Evolutionary conservation across 2,797 vertebrate genomes (phyloP).

Genomic region (Paramormyrops hopkinsi): DNA sequence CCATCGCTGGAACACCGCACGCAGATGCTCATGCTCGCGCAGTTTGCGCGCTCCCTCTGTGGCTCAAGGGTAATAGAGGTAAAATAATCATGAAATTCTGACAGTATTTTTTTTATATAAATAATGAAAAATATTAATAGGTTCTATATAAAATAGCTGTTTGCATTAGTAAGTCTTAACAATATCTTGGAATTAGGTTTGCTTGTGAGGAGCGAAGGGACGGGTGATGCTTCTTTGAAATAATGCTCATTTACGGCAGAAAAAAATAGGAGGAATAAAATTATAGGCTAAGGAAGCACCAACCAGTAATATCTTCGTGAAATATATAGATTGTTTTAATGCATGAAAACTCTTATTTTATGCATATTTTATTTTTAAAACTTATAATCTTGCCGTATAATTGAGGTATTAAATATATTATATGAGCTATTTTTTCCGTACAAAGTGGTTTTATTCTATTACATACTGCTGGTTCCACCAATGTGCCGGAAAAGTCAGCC

Average conservation of each 20-base stretch:
- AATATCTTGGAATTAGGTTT: neutral
- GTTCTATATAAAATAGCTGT: neutral
- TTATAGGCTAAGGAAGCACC: neutral
- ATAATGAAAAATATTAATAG: neutral
- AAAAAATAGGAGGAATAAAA: neutral
- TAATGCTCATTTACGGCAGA: neutral
- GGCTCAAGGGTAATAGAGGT: neutral
- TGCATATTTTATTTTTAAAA: neutral
- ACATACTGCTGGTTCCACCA: neutral
- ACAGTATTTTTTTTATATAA: neutral
- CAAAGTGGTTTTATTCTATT: neutral
- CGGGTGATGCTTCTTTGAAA: neutral
- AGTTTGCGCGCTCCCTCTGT: neutral
- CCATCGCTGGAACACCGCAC: neutral
- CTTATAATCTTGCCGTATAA: neutral
- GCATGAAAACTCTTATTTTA: neutral
- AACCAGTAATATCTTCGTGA: neutral
- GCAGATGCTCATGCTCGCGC: neutral
- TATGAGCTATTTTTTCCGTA: neutral
- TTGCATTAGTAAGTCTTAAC: neutral
- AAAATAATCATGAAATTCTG: neutral
- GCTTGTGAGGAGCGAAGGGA: neutral
- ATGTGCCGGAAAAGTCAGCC: neutral
- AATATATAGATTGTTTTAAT: neutral
- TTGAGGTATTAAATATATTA: neutral